Percentiles rank a stretch among this genome's conserved stretches.
Evolutionary conservation across 2,888 invertebrate species (phyloP).

Genomic region (Chaetoderma sp.): DNA sequence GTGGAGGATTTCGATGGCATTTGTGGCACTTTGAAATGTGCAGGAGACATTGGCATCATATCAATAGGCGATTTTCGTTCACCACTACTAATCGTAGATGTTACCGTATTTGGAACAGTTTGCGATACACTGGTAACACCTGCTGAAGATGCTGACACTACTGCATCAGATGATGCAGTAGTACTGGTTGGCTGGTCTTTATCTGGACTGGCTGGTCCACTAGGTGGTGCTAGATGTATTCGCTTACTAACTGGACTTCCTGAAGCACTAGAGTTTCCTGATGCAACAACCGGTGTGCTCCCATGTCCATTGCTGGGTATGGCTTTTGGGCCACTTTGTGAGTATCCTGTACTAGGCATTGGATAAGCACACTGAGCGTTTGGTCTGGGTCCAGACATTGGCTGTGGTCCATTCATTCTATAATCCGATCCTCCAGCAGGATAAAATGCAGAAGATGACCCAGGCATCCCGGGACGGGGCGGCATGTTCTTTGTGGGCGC

Average conservation of each 20-base stretch:
- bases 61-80: too few species aligned
- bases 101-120: too few species aligned
- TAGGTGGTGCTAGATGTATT: constrained; percentile 37
- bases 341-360: background rate
- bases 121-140: too few species aligned
- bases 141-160: too few species aligned
- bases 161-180: background rate
- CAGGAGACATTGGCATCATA: too few species aligned
- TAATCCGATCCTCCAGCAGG: too few species aligned
- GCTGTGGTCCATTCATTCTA: background rate
- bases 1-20: background rate
- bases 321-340: background rate
- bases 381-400: too few species aligned
- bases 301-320: background rate
- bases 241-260: constrained; percentile 58
- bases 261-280: constrained; percentile 47
- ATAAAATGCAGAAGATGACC: too few species aligned
- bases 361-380: too few species aligned
- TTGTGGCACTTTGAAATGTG: background rate
- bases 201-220: background rate
- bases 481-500: too few species aligned
- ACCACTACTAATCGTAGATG: too few species aligned
- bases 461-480: too few species aligned
- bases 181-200: background rate
- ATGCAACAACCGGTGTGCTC: background rate